These are phyloP conservation scores for Agrotis clavis DNA, from an alignment of 2,888 invertebrate species.

Conservation along the genomic window DNA sequence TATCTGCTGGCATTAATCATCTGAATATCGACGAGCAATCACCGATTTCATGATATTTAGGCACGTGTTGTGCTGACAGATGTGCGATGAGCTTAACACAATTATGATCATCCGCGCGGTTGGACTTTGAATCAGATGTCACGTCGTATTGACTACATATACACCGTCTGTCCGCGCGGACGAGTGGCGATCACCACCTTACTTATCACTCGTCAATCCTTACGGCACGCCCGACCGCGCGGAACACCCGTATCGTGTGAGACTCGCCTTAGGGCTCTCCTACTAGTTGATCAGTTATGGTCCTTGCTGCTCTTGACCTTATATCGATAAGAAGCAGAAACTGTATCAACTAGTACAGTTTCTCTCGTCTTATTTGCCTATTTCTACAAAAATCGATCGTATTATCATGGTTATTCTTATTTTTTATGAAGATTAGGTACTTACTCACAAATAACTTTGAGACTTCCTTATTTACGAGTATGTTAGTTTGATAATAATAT, in stretches of 20 bases:
- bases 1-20: too few species aligned
- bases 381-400: neutral
- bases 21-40: too few species aligned
- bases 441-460: too few species aligned
- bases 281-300: neutral
- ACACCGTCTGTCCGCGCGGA: neutral
- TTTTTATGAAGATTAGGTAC: too few species aligned
- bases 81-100: too few species aligned
- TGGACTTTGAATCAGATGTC: neutral
- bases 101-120: neutral
- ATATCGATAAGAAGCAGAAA: neutral
- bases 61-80: too few species aligned
- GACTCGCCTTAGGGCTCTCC: neutral
- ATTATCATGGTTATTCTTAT: neutral
- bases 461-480: too few species aligned
- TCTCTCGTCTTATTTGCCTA: neutral
- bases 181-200: neutral
- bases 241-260: neutral
- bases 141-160: neutral
- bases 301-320: constrained; percentile 14
- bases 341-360: too few species aligned
- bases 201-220: neutral
- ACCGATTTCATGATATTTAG: too few species aligned
- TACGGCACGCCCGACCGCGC: neutral
- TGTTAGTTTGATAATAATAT: too few species aligned